Evolutionary conservation across 2,113 vertebrate genomes (phyloP).

Genomic region (Podarcis cretensis): DNA sequence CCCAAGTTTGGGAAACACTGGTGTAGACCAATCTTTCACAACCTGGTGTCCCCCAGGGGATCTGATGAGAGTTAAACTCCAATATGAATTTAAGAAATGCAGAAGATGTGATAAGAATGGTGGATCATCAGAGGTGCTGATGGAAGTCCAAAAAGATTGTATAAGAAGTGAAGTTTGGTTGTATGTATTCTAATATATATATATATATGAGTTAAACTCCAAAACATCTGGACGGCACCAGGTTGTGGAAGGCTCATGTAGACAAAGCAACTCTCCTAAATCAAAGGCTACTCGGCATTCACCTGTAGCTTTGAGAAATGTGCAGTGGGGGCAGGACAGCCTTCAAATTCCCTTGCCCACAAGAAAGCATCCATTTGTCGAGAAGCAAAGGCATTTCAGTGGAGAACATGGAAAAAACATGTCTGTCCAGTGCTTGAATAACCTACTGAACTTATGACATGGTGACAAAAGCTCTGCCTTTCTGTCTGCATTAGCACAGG

Average conservation of each 20-base stretch:
- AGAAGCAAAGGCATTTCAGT: background rate
- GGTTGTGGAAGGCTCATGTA: background rate
- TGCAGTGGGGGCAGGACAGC: background rate
- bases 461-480: background rate
- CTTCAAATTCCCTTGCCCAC: background rate
- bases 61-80: too few species aligned
- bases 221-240: too few species aligned
- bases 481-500: background rate
- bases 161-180: too few species aligned
- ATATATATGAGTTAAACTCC: too few species aligned
- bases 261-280: background rate
- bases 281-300: background rate
- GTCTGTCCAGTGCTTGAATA: background rate
- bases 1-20: background rate
- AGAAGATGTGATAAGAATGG: too few species aligned
- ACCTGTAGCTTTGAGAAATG: background rate
- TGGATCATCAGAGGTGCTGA: too few species aligned
- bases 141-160: too few species aligned
- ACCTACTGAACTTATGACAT: conserved; percentile 16
- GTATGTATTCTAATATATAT: too few species aligned
- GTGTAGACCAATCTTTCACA: too few species aligned
- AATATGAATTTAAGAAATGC: too few species aligned
- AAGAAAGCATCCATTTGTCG: background rate
- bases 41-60: too few species aligned
- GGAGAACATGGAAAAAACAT: background rate